These are phyloP conservation scores for Gambusia holbrooki DNA, from an alignment of 2,113 vertebrate genomes.

Conservation along the genomic window DNA sequence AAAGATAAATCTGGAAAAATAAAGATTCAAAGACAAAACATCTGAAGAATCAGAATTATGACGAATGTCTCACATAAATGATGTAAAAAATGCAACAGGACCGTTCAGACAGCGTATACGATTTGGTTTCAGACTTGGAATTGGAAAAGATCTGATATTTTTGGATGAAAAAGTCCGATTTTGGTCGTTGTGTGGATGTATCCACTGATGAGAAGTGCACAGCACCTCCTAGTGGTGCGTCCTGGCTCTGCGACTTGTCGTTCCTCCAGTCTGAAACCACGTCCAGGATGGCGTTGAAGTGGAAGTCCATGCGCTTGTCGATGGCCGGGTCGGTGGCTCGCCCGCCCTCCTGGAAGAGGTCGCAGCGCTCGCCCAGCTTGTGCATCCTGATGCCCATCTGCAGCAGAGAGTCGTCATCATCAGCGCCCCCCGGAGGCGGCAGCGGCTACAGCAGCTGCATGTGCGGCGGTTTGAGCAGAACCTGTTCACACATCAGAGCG, in stretches of 20 bases:
- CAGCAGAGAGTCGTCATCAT: slow-evolving; percentile 28
- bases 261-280: slow-evolving; percentile 99
- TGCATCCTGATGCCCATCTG: slow-evolving; percentile 95
- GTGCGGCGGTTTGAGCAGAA: slow-evolving; percentile 37
- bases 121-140: too few species aligned
- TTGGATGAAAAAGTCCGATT: too few species aligned
- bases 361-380: slow-evolving; percentile 92
- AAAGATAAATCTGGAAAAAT: too few species aligned
- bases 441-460: not conserved
- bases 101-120: too few species aligned
- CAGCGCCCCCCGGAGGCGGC: too few species aligned
- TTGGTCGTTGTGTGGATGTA: too few species aligned
- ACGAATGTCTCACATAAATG: too few species aligned
- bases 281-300: slow-evolving; percentile 98
- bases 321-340: slow-evolving; percentile 90
- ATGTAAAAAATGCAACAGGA: too few species aligned
- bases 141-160: too few species aligned
- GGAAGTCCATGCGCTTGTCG: slow-evolving; percentile 99
- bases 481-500: slow-evolving; percentile 98
- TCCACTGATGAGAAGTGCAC: too few species aligned
- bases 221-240: slow-evolving; percentile 91
- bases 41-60: too few species aligned
- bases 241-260: slow-evolving; percentile 94
- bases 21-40: too few species aligned
- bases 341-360: slow-evolving; percentile 96